Base-by-base conservation (phyloP, 2,888 invertebrate species). In the Panzeria rudis region DNA sequence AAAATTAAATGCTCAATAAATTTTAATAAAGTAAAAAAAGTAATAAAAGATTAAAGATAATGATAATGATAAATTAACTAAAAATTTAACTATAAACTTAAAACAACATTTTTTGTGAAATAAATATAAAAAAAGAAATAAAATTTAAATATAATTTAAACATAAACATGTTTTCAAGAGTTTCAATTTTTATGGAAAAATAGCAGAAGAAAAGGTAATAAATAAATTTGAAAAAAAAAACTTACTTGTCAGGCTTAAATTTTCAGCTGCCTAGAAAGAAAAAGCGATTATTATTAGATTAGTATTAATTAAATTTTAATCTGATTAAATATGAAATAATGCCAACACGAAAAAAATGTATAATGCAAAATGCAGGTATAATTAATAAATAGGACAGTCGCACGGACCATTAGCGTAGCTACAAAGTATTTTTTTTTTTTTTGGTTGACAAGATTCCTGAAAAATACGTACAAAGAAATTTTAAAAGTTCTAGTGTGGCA, bases 1-100 rank as follows among this genome's bases (percentile, higher is more conserved):
- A n/a, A n/a, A n/a, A n/a, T n/a, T n/a, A 78, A 84, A 84, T 84
- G 76, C 80, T 84, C 80, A 80, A 44, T 80, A 77, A 83, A 41
- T 23, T 72, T 61, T 56, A 80, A 52, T 76, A 72, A 84, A 50
- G 29, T 38, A 9, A 83, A 41, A 54, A 61, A 84, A 13, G 62
- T 61, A 47, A 61, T n/a, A 15, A 29, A 29, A 29, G 29, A 29
- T 29, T 29, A 29, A 29, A 29, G 29, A 11, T 79, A 66, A 56
- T 68, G n/a, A 71, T 64, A 62, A 83, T 77, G 29, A 35, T 44
- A 41, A 61, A 56, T 52, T 66, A 76, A 75, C 61, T 76, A 47
- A 59, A 76, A 76, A 44, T 61, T 76, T 72, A 81, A 72, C 50
- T 23, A 52, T 66, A 47, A 54, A 76, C 64, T 64, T n/a, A 59